A percentile compares a stretch with the other conserved stretches of the same genome.
Evolutionary conservation across 2,888 invertebrate genomes (phyloP).

Genomic region (Sesia bembeciformis): DNA sequence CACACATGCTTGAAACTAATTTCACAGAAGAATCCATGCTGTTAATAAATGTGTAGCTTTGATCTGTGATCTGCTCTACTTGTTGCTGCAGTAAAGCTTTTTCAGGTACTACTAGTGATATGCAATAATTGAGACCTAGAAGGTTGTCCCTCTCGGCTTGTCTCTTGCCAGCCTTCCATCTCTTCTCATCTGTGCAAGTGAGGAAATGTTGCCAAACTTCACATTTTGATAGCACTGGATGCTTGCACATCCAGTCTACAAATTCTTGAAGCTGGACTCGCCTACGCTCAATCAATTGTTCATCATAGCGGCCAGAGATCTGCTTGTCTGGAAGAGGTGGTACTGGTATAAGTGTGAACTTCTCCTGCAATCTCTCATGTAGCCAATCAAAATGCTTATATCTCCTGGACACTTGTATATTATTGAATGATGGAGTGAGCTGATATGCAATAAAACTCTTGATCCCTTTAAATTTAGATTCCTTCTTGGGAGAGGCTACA

Average conservation of each 20-base stretch:
- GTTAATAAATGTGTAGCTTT: constrained; percentile 86
- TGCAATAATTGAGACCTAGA: constrained; percentile 92
- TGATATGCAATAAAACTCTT: constrained; percentile 99
- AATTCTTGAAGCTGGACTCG: constrained; percentile 96
- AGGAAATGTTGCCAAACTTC: constrained; percentile 98
- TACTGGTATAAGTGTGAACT: constrained; percentile 95
- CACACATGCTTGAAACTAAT: constrained; percentile 84
- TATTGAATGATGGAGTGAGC: constrained; percentile 94
- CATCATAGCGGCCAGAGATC: constrained; percentile 97
- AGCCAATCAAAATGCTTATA: constrained; percentile 99
- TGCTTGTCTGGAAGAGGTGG: constrained; percentile 99
- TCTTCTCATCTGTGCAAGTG: constrained; percentile 96
- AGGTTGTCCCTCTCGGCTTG: constrained; percentile 95
- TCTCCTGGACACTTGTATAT: constrained; percentile 92
- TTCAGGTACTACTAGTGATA: constrained; percentile 89
- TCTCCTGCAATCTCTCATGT: constrained; percentile 93
- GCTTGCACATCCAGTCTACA: constrained; percentile 96
- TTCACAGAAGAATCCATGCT: constrained; percentile 92
- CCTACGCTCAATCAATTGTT: constrained; percentile 96
- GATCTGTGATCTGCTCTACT: constrained; percentile 88
- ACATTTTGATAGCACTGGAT: constrained; percentile 93
- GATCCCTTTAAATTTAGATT: constrained; percentile 96
- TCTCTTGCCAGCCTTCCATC: constrained; percentile 97
- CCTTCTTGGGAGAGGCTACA: constrained; percentile 97
- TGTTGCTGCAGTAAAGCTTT: constrained; percentile 82